Evolutionary conservation across 2,113 vertebrate species (phyloP).

Genomic region (Tyto alba): DNA sequence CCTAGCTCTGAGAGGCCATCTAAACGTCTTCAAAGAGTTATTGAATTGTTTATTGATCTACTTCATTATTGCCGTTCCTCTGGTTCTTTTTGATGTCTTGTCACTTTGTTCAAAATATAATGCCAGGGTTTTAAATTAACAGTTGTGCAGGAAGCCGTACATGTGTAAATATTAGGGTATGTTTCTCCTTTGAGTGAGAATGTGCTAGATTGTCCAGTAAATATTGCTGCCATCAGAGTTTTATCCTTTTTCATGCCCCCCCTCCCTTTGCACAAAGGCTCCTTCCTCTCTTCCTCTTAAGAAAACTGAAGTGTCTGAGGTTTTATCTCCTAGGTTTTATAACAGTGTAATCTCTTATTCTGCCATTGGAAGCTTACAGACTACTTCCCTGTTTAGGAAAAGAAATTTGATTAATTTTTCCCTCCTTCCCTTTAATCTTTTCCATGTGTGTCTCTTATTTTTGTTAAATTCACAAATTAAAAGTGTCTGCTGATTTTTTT

Average conservation of each 20-base stretch:
- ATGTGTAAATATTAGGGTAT: slow-evolving; percentile 16
- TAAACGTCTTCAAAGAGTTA: slow-evolving; percentile 13
- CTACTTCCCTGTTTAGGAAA: not conserved
- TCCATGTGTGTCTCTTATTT: not conserved
- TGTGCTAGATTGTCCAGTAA: not conserved
- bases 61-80: slow-evolving; percentile 27
- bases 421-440: not conserved
- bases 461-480: not conserved
- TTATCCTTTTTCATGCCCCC: not conserved
- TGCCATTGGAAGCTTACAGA: not conserved
- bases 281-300: not conserved
- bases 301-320: not conserved
- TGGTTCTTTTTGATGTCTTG: slow-evolving; percentile 35
- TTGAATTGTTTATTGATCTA: slow-evolving; percentile 43
- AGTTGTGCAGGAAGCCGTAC: not conserved
- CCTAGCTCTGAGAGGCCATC: slow-evolving; percentile 6
- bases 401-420: not conserved
- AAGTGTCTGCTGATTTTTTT: not conserved
- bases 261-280: not conserved
- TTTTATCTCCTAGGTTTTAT: not conserved
- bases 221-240: not conserved
- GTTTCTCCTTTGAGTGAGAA: slow-evolving; percentile 19
- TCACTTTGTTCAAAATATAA: slow-evolving; percentile 10
- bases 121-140: slow-evolving; percentile 24
- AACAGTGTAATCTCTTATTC: not conserved